Evolutionary conservation across 2,797 vertebrate genomes (phyloP).

Genomic region (Hoplostethus mediterraneus): DNA sequence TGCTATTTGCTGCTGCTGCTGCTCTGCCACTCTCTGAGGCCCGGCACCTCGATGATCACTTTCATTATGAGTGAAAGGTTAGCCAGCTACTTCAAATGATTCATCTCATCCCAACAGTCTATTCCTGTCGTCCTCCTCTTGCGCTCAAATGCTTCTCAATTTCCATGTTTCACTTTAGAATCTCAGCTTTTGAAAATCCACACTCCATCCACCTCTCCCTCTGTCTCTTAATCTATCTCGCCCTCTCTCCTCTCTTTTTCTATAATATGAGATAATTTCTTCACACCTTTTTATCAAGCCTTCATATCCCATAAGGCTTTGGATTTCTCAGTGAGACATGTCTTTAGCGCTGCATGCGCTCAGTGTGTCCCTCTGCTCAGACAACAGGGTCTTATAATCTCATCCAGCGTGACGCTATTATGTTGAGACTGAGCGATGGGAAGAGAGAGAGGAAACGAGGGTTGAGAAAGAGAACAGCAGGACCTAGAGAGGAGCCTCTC

Average conservation of each 20-base stretch:
- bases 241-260: not conserved
- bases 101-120: slow-evolving; percentile 42
- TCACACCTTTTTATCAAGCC: slow-evolving; percentile 5
- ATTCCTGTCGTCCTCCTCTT: slow-evolving; percentile 17
- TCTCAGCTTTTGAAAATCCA: not conserved
- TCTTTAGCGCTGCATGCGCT: not conserved
- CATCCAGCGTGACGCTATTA: not conserved
- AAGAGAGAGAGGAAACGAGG: not conserved
- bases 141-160: slow-evolving; percentile 17
- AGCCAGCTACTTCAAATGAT: slow-evolving; percentile 36
- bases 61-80: slow-evolving; percentile 37
- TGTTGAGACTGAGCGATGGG: not conserved
- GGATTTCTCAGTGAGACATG: not conserved
- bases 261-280: slow-evolving; percentile 4
- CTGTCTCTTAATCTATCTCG: not conserved
- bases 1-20: slow-evolving; percentile 40
- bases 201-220: not conserved
- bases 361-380: not conserved
- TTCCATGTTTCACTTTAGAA: slow-evolving; percentile 23
- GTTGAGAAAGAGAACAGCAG: not conserved
- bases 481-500: not conserved
- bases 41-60: slow-evolving; percentile 34
- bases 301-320: not conserved
- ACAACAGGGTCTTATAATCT: not conserved
- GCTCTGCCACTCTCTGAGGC: slow-evolving; percentile 27